Evolutionary conservation across 2,113 vertebrate genomes (phyloP), one percentile per base, ranked within the genome.

Genomic region (Entosphenus tridentatus): DNA sequence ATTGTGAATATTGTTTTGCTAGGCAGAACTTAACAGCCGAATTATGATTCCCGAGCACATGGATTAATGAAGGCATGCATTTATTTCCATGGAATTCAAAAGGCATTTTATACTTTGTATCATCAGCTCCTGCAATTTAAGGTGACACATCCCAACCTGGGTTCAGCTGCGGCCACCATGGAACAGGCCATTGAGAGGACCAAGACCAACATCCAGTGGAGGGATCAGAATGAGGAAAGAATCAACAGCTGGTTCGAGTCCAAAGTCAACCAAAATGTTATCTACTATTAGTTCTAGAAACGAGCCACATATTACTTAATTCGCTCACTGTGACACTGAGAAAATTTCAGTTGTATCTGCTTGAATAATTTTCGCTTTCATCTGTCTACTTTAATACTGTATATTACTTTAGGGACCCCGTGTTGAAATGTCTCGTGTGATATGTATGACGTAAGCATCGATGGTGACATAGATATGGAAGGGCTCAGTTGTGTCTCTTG

Each of bases 291-390:
- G 39, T 39, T 39, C 39, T 39, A 39, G 39, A 39, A 39, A 39
- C 39, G 39, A 39, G 39, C 39, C 39, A 39, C 39, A 39, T 39
- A 65, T 65, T 16, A 11, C 10, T 21, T 9, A 16, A 65, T 11
- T 65, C 62, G 21, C 62, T 65, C 62, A 17, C 58, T 65, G 2
- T 65, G n/a, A 65, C 8, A 16, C n/a, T 65, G 62, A 11, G n/a
- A 65, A 65, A 65, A 65, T 65, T 21, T n/a, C 62, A 65, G n/a
- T 65, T 65, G 62, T 65, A 16, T 65, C 21, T 8, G n/a, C 62
- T 65, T 65, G 39, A 39, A 39, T 39, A 39, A 39, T 39, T 39
- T 39, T 39, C 39, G 6, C 39, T 39, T 39, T 39, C 39, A 39
- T 39, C 39, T 39, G 39, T 39, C 39, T 39, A 39, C 39, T 39